A percentile compares a stretch with the other conserved stretches of the same genome.
These are phyloP conservation scores for Knipowitschia caucasica DNA, from an alignment of 2,797 vertebrate genomes.

Conservation along the genomic window DNA sequence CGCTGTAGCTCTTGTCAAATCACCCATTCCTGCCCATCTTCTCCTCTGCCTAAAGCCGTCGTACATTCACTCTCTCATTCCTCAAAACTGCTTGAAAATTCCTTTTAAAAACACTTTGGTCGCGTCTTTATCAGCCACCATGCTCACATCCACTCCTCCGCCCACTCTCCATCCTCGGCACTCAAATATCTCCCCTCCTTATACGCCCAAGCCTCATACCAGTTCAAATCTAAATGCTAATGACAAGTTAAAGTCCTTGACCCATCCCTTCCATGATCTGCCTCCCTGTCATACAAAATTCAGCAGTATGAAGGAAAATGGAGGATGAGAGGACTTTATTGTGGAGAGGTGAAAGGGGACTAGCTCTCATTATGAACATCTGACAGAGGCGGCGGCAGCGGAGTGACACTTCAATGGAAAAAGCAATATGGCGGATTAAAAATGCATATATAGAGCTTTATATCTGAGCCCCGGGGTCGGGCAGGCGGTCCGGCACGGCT, in stretches of 20 bases:
- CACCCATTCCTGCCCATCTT: slow-evolving; percentile 7
- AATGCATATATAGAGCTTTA: slow-evolving; percentile 51
- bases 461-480: slow-evolving; percentile 31
- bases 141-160: slow-evolving; percentile 5
- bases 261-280: slow-evolving; percentile 40
- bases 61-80: slow-evolving; percentile 16
- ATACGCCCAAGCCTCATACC: slow-evolving; percentile 39
- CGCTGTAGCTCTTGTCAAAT: slow-evolving; percentile 11
- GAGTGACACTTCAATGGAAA: slow-evolving; percentile 25
- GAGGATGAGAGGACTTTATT: slow-evolving; percentile 48
- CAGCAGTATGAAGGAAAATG: slow-evolving; percentile 45
- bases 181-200: slow-evolving; percentile 38
- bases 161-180: slow-evolving; percentile 10
- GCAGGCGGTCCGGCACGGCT: slow-evolving; percentile 3
- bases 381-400: slow-evolving; percentile 22
- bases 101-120: slow-evolving; percentile 28
- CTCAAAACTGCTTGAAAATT: slow-evolving; percentile 27
- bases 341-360: slow-evolving; percentile 56
- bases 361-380: slow-evolving; percentile 56
- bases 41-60: slow-evolving; percentile 19
- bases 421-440: slow-evolving; percentile 51
- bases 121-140: slow-evolving; percentile 9
- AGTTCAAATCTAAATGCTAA: slow-evolving; percentile 72
- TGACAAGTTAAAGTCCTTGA: slow-evolving; percentile 62
- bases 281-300: slow-evolving; percentile 50